These are phyloP conservation scores for Melanogrammus aeglefinus DNA, from an alignment of 2,797 vertebrate species.

Conservation along the genomic window DNA sequence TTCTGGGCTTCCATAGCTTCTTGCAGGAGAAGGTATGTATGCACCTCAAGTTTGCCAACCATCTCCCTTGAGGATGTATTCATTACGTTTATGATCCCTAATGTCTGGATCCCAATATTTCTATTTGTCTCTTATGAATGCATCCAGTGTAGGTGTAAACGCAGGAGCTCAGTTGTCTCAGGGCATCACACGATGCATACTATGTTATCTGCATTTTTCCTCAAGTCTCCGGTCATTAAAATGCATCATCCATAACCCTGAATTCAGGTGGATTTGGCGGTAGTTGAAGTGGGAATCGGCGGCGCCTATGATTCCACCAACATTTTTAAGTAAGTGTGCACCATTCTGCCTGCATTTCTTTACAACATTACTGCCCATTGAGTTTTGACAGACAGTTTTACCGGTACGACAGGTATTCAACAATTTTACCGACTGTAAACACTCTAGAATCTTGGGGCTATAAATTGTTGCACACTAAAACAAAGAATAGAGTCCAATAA, in stretches of 20 bases:
- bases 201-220: not conserved
- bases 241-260: not conserved
- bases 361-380: not conserved
- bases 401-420: not conserved
- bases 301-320: slow-evolving; percentile 95
- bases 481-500: not conserved
- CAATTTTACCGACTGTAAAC: not conserved
- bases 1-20: slow-evolving; percentile 93
- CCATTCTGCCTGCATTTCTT: no score
- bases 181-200: not conserved
- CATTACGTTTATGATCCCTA: no score
- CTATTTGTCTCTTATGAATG: no score
- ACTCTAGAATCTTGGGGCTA: not conserved
- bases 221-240: not conserved
- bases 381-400: not conserved
- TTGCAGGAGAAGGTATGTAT: slow-evolving; percentile 87
- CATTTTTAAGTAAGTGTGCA: slow-evolving; percentile 80
- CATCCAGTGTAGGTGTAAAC: no score
- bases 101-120: not conserved
- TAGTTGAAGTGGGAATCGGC: slow-evolving; percentile 93
- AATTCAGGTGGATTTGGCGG: slow-evolving; percentile 87
- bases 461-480: not conserved
- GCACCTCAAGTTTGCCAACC: not conserved
- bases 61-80: no score
- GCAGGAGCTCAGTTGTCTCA: no score